A percentile compares a stretch with the other conserved stretches of the same genome.
phyloP scores from a whole-genome alignment of 2,113 vertebrate genomes.

The Actenoides lindsayi region DNA sequence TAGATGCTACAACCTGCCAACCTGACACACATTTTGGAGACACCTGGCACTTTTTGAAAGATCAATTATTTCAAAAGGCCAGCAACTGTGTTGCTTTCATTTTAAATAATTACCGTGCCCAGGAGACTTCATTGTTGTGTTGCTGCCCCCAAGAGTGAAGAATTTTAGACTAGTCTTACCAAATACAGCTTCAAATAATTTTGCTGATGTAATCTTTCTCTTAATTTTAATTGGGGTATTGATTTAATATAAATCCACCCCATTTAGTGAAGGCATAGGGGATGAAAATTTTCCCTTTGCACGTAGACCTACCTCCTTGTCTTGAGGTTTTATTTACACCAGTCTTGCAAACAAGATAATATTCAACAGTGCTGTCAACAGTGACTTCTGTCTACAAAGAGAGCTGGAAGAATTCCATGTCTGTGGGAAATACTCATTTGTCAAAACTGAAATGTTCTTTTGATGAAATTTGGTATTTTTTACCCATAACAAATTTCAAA shows the following conservation, averaged over 20 bases:
- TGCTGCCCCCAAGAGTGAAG: background rate
- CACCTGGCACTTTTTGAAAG: slow-evolving; percentile 25
- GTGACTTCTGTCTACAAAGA: slow-evolving; percentile 50
- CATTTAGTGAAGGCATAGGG: background rate
- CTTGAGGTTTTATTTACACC: background rate
- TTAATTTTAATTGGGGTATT: background rate
- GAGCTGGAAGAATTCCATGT: background rate
- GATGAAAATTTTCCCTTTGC: background rate
- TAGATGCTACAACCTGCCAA: background rate
- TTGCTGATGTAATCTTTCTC: background rate
- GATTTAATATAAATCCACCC: background rate
- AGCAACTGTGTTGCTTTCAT: background rate
- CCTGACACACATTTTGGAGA: background rate
- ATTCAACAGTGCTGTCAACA: background rate
- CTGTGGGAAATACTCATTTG: background rate
- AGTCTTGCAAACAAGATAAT: background rate
- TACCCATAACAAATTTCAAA: background rate
- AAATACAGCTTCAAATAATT: background rate
- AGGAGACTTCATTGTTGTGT: background rate
- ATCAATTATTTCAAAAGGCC: background rate
- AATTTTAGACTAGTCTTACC: background rate
- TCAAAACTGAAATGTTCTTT: slow-evolving; percentile 22
- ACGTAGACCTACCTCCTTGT: background rate
- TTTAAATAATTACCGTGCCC: slow-evolving; percentile 27
- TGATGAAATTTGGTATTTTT: background rate